These are phyloP conservation scores for Antechinus stuartii DNA, from an alignment of 2,113 vertebrate species.

Conservation along the genomic window DNA sequence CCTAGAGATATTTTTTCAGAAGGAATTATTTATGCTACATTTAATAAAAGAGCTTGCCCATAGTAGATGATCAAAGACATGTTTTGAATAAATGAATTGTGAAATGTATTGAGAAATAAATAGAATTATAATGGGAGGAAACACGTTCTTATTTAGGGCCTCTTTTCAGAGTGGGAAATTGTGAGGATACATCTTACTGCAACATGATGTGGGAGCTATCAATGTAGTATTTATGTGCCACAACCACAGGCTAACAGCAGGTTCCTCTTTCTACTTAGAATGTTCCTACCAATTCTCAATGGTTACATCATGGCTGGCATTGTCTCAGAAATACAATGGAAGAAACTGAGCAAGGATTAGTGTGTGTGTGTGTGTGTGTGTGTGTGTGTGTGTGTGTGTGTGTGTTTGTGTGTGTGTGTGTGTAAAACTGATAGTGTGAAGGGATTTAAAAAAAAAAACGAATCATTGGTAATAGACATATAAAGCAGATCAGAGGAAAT, in stretches of 20 bases:
- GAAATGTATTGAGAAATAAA: neutral
- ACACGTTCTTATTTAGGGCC: neutral
- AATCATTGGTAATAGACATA: neutral
- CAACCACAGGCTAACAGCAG: neutral
- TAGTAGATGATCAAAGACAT: neutral
- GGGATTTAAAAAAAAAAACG: neutral
- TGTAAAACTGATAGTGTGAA: neutral
- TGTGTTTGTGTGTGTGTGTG: too few relatives aligned
- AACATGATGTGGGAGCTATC: neutral
- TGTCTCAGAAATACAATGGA: neutral
- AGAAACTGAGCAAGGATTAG: neutral
- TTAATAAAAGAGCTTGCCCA: neutral
- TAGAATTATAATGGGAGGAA: neutral
- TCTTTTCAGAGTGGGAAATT: accelerated
- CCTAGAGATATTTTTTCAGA: neutral
- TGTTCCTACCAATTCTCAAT: neutral
- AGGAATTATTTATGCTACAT: neutral
- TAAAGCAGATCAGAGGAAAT: neutral
- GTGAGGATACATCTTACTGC: neutral
- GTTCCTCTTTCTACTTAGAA: neutral
- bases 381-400: too few relatives aligned
- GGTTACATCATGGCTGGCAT: neutral
- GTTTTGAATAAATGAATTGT: conserved; percentile 48
- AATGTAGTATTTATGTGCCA: neutral
- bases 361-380: too few relatives aligned